Conservation (phyloP, 2,797 vertebrate genomes). For the Xenopus petersii region DNA sequence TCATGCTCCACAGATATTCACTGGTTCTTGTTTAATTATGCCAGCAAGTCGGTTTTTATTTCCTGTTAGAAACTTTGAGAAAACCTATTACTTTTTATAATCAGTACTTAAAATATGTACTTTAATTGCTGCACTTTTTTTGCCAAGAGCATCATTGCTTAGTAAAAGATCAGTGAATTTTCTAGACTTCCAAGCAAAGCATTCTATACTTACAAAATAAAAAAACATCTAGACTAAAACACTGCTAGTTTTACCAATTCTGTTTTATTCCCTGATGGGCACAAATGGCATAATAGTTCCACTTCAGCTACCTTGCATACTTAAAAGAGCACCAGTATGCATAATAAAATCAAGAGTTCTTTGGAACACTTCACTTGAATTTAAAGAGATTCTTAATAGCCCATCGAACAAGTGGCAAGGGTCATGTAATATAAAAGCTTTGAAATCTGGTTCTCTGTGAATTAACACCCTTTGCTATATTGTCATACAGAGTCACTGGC, state of each 20-base stretch:
- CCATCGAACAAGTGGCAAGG: constrained; percentile 1
- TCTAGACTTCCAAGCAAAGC: background rate
- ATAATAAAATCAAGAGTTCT: constrained; percentile 7
- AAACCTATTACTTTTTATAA: background rate
- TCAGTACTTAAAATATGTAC: background rate
- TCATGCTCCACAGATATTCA: too few relatives aligned
- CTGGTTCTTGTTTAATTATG: too few relatives aligned
- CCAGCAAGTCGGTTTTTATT: too few relatives aligned
- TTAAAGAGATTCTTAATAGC: background rate
- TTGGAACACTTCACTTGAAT: constrained; percentile 6
- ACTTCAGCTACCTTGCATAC: constrained; percentile 5
- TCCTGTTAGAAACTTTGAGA: background rate
- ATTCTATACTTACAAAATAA: background rate
- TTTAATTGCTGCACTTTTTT: background rate
- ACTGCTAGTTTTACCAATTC: background rate
- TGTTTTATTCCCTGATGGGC: constrained; percentile 7
- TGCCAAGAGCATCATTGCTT: background rate
- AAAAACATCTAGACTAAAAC: constrained; percentile 2
- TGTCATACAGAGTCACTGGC: background rate
- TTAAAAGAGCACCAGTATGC: constrained; percentile 1
- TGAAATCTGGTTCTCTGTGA: background rate
- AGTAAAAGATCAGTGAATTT: constrained; percentile 1
- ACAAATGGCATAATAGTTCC: constrained; percentile 1
- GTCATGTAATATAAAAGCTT: background rate
- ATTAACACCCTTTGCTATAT: background rate